A percentile compares a stretch with the other conserved stretches of the same genome.
Evolutionary conservation across 2,888 invertebrate genomes (phyloP).

Genomic region (Acanthosepion esculentum): DNA sequence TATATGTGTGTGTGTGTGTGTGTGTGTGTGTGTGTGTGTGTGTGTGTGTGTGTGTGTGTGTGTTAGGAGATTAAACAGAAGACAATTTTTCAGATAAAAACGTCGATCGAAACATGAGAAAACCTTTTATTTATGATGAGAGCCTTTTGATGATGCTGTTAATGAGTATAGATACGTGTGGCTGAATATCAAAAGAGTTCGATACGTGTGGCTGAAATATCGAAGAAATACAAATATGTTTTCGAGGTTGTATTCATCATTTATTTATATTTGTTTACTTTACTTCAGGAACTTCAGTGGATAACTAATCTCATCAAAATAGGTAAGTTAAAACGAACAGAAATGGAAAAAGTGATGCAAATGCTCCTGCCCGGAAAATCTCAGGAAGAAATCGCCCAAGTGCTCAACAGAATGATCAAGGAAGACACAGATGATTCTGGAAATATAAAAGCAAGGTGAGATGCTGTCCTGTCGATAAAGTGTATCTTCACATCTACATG

Average conservation of each 20-base stretch:
- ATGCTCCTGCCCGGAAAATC: conserved; percentile 70
- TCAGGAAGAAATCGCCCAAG: conserved; percentile 62
- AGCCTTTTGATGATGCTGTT: too few relatives aligned
- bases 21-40: too few relatives aligned
- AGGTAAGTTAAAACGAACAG: conserved; percentile 65
- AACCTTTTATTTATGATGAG: too few relatives aligned
- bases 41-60: too few relatives aligned
- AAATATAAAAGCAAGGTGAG: background rate
- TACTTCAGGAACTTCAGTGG: conserved; percentile 70
- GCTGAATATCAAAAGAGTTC: too few relatives aligned
- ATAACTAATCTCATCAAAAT: conserved; percentile 70
- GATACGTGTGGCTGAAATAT: too few relatives aligned
- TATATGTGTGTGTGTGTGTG: too few relatives aligned
- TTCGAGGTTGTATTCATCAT: background rate
- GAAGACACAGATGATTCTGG: background rate
- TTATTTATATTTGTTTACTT: background rate
- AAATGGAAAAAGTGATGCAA: conserved; percentile 66
- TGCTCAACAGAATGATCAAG: conserved; percentile 62
- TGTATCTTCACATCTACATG: background rate
- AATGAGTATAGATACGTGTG: too few relatives aligned
- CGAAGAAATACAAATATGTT: too few relatives aligned
- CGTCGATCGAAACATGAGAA: too few relatives aligned
- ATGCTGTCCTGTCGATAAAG: background rate
- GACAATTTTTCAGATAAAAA: too few relatives aligned
- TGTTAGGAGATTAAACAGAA: too few relatives aligned